Percentiles rank a stretch among this genome's conserved stretches.
Conservation (phyloP, 2,888 invertebrate species). For the Syrphus vitripennis region DNA sequence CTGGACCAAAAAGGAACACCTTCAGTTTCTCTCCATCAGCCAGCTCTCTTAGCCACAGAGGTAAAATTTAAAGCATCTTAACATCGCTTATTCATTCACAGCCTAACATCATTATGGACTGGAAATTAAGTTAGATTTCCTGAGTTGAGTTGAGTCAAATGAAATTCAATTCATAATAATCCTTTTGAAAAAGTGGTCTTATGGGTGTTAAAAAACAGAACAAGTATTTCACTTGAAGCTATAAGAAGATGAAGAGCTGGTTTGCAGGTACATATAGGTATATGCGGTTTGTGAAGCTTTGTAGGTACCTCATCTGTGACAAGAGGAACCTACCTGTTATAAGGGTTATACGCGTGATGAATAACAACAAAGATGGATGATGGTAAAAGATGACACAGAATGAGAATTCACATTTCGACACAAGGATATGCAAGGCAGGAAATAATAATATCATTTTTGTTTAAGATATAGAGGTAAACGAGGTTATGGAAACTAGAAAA, state of each 20-base stretch:
- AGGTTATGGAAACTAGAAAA: slow-evolving; percentile 3
- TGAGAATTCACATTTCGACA: not conserved
- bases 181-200: slow-evolving; percentile 23
- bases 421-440: slow-evolving; percentile 29
- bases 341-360: slow-evolving; percentile 45
- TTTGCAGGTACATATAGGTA: not conserved
- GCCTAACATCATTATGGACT: slow-evolving; percentile 52
- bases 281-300: no score
- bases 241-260: not conserved
- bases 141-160: slow-evolving; percentile 35
- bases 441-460: slow-evolving; percentile 26
- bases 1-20: not conserved
- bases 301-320: slow-evolving; percentile 8
- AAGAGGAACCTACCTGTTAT: slow-evolving; percentile 27
- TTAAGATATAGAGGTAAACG: not conserved
- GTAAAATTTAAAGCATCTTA: not conserved
- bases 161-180: slow-evolving; percentile 52
- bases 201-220: not conserved
- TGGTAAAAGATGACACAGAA: slow-evolving; percentile 13
- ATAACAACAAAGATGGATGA: slow-evolving; percentile 36
- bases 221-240: not conserved
- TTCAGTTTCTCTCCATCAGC: not conserved
- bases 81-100: slow-evolving; percentile 33
- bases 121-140: slow-evolving; percentile 47
- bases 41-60: not conserved